phyloP scores from a whole-genome alignment of 2,797 vertebrate genomes.

The Cynopterus sphinx region DNA sequence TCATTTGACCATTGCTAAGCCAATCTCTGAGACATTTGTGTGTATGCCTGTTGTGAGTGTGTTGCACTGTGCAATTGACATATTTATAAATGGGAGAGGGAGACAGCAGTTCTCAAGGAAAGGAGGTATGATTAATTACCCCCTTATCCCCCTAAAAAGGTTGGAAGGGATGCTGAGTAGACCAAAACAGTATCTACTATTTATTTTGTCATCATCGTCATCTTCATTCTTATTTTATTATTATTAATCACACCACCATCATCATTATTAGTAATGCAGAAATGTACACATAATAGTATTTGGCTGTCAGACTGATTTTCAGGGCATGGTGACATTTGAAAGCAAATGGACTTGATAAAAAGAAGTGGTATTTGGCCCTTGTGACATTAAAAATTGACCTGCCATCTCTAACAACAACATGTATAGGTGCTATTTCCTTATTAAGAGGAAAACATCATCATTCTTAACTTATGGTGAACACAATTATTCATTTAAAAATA shows the following conservation, averaged over 20 bases:
- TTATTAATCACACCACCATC: neutral
- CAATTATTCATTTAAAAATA: neutral
- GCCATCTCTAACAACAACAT: neutral
- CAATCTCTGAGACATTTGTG: neutral
- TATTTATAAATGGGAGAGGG: neutral
- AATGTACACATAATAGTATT: neutral
- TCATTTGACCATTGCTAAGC: neutral
- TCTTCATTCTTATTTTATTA: neutral
- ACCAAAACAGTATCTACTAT: neutral
- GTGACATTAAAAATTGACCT: constrained; percentile 33
- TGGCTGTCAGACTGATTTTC: neutral
- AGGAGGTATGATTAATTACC: neutral
- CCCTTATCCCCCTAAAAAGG: neutral
- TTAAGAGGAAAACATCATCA: neutral
- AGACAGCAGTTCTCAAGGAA: neutral
- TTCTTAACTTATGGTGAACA: neutral
- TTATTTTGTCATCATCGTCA: neutral
- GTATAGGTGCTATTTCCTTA: neutral
- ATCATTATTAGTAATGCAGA: neutral
- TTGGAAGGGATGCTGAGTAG: neutral
- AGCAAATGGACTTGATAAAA: neutral
- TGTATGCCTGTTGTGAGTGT: neutral
- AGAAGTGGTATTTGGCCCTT: neutral
- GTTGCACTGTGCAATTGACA: neutral
- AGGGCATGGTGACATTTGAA: neutral